Base-by-base conservation (phyloP, 1,140 invertebrate species). In the Daktulosphaira vitifoliae region DNA sequence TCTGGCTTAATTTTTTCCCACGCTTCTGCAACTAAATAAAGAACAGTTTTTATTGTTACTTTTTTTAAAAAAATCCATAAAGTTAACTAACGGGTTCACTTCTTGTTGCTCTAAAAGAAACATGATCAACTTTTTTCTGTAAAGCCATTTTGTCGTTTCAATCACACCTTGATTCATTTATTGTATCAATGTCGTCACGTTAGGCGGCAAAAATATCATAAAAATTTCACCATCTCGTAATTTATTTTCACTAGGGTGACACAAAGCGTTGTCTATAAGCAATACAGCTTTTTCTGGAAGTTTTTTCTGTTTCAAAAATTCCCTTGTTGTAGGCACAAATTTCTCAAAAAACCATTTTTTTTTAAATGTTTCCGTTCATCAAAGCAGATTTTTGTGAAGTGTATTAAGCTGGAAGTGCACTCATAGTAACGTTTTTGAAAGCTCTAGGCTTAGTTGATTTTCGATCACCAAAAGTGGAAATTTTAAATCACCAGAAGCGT, bases 161-260 rank as follows among this genome's bases (percentile, higher is more conserved):
- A 78, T 78, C 22, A 80, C 71, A 42, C 74, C 75, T 71, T 78
- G 75, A 65, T 79, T 75, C 74, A 78, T 76, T 33, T 76, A 76
- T 69, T 81, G 78, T 23, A 79, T 62, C 50, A 76, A 67, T 1
- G 72, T 71, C 51, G 77, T 79, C 0, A 74, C 74, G 66, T 79
- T 79, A 54, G 74, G 71, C 38, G 78, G 78, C 38, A 79, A 70
- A 72, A 76, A 79, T 54, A 70, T 66, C n/a, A n/a, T n/a, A n/a
- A n/a, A n/a, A n/a, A n/a, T n/a, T n/a, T n/a, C n/a, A n/a, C n/a
- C n/a, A n/a, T n/a, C n/a, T n/a, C n/a, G n/a, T n/a, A n/a, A n/a
- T n/a, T n/a, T n/a, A n/a, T n/a, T n/a, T n/a, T n/a, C 66, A 23
- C 68, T 68, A 54, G 71, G 69, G 71, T n/a, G n/a, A n/a, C n/a